Evolutionary conservation across 2,888 invertebrate genomes (phyloP).

Genomic region (Hetaerina titia): DNA sequence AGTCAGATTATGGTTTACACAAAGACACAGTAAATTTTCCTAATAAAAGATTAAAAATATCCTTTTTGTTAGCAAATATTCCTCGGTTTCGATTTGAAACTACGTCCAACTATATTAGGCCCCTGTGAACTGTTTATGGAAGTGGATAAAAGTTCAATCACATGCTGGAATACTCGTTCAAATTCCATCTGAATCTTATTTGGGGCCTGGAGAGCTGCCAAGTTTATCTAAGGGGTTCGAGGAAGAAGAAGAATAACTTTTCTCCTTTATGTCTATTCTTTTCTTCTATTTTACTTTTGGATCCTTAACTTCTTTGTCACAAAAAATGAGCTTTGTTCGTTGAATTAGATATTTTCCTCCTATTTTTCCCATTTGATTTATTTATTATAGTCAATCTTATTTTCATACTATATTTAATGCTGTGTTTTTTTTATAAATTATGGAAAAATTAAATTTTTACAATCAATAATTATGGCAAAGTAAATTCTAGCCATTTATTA

Average conservation of each 20-base stretch:
- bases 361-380: too few species aligned
- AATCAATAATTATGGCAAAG: too few species aligned
- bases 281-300: background rate
- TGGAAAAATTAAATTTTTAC: too few species aligned
- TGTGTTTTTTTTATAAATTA: too few species aligned
- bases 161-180: background rate
- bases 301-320: too few species aligned
- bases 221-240: background rate
- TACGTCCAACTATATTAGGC: background rate
- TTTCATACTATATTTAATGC: too few species aligned
- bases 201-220: background rate
- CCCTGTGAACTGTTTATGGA: background rate
- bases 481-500: too few species aligned
- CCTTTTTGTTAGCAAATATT: background rate
- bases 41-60: background rate
- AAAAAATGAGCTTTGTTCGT: too few species aligned
- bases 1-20: background rate
- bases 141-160: background rate
- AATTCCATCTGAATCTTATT: background rate
- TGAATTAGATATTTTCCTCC: background rate
- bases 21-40: background rate
- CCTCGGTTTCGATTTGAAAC: background rate
- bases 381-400: too few species aligned
- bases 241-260: background rate
- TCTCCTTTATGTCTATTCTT: background rate